Conservation (phyloP, 2,113 vertebrate species). For the Etheostoma spectabile region DNA sequence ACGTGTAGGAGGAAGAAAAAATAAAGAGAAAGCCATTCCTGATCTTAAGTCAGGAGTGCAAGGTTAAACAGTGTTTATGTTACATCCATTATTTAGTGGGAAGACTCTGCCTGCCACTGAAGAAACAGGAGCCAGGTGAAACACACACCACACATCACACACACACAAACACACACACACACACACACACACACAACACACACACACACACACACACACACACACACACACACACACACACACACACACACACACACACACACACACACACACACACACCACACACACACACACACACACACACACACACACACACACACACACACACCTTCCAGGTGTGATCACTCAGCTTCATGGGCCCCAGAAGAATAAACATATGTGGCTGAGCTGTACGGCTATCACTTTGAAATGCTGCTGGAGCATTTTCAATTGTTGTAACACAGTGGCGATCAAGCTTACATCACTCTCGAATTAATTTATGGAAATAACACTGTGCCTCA, state of each 20-base stretch:
- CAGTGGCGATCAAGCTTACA: constrained; percentile 33
- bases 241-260: constrained; percentile 32
- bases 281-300: constrained; percentile 19
- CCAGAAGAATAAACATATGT: constrained; percentile 63
- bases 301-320: constrained; percentile 18
- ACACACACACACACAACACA: constrained; percentile 22
- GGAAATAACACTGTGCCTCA: constrained; percentile 40
- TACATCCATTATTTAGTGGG: constrained; percentile 72
- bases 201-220: constrained; percentile 18
- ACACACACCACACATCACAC: constrained; percentile 23
- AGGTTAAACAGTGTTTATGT: constrained; percentile 76
- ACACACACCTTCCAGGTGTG: constrained; percentile 68
- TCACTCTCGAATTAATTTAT: constrained; percentile 60
- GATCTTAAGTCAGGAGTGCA: constrained; percentile 60
- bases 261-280: constrained; percentile 18
- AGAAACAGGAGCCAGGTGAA: constrained; percentile 75
- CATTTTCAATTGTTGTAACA: constrained; percentile 38
- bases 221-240: constrained; percentile 20
- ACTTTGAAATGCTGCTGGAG: constrained; percentile 40
- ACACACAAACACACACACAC: constrained; percentile 18
- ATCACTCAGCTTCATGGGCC: constrained; percentile 55
- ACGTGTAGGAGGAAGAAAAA: constrained; percentile 46
- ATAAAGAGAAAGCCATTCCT: constrained; percentile 58
- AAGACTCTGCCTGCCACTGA: constrained; percentile 56
- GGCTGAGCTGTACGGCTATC: constrained; percentile 35